Conservation (phyloP, 2,888 invertebrate species). For the Dynastes tityus region DNA sequence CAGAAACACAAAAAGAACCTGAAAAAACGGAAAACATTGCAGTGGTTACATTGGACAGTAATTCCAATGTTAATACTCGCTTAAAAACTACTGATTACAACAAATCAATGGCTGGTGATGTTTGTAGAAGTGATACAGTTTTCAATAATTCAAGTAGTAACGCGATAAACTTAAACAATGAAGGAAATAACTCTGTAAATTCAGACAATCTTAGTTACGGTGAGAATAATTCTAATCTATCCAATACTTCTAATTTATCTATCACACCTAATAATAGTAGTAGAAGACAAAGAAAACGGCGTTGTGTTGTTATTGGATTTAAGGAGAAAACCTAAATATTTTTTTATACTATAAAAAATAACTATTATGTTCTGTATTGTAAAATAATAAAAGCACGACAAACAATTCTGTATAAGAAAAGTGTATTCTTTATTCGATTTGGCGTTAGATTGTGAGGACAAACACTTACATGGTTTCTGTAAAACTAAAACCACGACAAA, state of each 20-base stretch:
- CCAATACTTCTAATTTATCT: conserved; percentile 56
- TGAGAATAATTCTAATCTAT: conserved; percentile 50
- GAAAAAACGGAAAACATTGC: background rate
- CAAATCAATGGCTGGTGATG: background rate
- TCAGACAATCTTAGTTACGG: conserved; percentile 55
- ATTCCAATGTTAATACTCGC: background rate
- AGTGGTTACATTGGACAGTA: background rate
- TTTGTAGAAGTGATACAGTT: background rate
- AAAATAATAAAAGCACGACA: no score
- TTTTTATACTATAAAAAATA: background rate
- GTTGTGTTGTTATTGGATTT: conserved; percentile 32
- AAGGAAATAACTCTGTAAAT: background rate
- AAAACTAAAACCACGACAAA: no score
- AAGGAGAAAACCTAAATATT: conserved; percentile 44
- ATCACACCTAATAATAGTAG: conserved; percentile 54
- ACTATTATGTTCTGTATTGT: no score
- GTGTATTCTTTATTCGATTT: no score
- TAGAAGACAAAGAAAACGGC: conserved; percentile 21
- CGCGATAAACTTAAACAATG: background rate
- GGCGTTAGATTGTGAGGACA: no score
- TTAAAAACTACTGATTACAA: background rate
- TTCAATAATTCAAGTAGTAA: background rate
- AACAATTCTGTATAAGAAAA: no score
- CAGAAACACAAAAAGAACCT: background rate
- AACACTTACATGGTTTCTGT: no score